Percentiles rank a stretch among this genome's conserved stretches.
These are phyloP conservation scores for Sebastes trivittatus DNA, from an alignment of 2,797 vertebrate species.

Conservation along the genomic window DNA sequence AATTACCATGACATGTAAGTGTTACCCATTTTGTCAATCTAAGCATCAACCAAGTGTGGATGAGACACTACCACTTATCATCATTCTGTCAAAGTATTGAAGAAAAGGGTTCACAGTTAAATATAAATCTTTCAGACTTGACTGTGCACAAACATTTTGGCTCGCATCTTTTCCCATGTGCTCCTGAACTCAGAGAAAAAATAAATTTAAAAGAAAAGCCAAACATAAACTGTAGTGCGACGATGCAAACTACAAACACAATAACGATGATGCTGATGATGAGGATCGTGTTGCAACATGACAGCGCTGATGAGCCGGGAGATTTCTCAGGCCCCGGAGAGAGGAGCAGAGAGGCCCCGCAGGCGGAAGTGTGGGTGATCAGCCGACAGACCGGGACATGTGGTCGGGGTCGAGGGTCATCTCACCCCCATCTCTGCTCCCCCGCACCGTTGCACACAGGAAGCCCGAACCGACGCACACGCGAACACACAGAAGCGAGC, in stretches of 20 bases:
- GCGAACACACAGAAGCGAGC: slow-evolving; percentile 5
- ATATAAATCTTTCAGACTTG: neutral
- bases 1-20: too few species aligned
- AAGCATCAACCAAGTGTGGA: too few species aligned
- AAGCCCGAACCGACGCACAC: slow-evolving; percentile 57
- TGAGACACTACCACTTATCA: too few species aligned
- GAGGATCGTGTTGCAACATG: neutral
- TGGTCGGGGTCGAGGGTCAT: slow-evolving; percentile 73
- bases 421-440: slow-evolving; percentile 67
- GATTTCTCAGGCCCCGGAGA: slow-evolving; percentile 30
- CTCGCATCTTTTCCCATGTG: neutral
- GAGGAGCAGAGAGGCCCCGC: slow-evolving; percentile 50
- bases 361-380: slow-evolving; percentile 75
- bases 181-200: neutral
- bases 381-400: slow-evolving; percentile 72
- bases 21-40: too few species aligned
- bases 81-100: too few species aligned
- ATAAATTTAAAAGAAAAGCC: neutral
- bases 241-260: neutral
- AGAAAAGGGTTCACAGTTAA: neutral
- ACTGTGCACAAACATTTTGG: neutral
- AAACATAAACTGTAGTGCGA: neutral
- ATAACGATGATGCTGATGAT: neutral
- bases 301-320: slow-evolving; percentile 36
- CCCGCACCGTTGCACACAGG: slow-evolving; percentile 74